Evolutionary conservation across 2,113 vertebrate species (phyloP).

Genomic region (Charina bottae): DNA sequence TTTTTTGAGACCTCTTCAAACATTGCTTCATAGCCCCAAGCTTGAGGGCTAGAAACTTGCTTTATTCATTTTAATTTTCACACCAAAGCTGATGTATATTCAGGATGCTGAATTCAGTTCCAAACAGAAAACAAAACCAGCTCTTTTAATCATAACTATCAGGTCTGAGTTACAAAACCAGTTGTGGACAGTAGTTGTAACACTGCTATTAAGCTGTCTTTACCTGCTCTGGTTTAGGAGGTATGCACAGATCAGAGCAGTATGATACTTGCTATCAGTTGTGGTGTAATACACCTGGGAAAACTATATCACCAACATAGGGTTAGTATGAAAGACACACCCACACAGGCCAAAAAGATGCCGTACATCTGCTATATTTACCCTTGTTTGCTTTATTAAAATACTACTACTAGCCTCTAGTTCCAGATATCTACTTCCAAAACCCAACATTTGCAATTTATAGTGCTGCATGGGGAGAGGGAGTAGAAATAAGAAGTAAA

Average conservation of each 20-base stretch:
- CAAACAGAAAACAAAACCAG: neutral
- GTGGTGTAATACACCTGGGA: neutral
- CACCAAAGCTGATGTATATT: neutral
- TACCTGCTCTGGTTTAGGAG: neutral
- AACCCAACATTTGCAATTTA: neutral
- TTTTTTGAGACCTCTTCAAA: neutral
- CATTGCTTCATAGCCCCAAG: neutral
- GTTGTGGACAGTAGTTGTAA: neutral
- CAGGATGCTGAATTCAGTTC: neutral
- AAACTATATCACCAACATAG: neutral
- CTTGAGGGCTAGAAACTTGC: neutral
- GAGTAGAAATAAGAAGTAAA: neutral
- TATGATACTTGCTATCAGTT: neutral
- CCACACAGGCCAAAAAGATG: neutral
- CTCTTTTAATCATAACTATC: neutral
- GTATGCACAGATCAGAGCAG: neutral
- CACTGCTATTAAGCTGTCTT: neutral
- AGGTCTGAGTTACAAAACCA: neutral
- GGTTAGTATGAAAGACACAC: neutral
- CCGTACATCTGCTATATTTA: neutral
- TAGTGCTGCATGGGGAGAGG: neutral
- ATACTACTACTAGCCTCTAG: neutral
- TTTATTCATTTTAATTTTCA: neutral
- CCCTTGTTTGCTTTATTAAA: neutral
- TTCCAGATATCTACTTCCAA: neutral